Evolutionary conservation across 2,888 invertebrate genomes (phyloP).

Genomic region (Hyles lineata): DNA sequence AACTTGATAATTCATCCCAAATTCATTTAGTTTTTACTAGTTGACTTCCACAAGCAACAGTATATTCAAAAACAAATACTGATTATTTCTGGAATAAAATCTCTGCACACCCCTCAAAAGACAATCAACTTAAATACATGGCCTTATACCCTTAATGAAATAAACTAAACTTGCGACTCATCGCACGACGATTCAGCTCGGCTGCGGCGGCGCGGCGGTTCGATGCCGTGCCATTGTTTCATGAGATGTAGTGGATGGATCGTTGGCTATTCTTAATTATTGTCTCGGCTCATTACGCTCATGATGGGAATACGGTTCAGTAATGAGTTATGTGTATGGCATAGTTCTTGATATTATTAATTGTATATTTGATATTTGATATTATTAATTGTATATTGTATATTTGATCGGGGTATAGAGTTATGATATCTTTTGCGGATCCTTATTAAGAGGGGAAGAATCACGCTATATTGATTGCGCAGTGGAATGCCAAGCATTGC

Average conservation of each 20-base stretch:
- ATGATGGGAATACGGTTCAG: background rate
- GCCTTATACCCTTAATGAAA: constrained; percentile 6
- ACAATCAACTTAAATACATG: constrained; percentile 10
- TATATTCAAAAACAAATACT: no score
- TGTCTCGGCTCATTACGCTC: background rate
- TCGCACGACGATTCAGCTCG: background rate
- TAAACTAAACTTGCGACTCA: background rate
- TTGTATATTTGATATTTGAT: background rate
- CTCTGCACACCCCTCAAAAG: background rate
- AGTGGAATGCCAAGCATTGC: no score
- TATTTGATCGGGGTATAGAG: no score
- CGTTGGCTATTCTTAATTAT: constrained; percentile 10
- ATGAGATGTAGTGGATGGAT: background rate
- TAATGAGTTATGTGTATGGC: background rate
- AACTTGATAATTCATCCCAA: no score
- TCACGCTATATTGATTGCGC: no score
- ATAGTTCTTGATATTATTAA: background rate
- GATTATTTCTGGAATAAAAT: no score
- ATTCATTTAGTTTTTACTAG: no score
- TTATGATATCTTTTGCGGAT: no score
- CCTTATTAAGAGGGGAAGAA: no score
- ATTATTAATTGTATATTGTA: no score
- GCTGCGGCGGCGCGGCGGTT: constrained; percentile 1
- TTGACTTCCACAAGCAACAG: no score
- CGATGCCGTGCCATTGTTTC: background rate